Percentiles rank a stretch among this genome's conserved stretches.
Conservation (phyloP, 1,140 invertebrate species). For the Pseudomyrmex concolor region DNA sequence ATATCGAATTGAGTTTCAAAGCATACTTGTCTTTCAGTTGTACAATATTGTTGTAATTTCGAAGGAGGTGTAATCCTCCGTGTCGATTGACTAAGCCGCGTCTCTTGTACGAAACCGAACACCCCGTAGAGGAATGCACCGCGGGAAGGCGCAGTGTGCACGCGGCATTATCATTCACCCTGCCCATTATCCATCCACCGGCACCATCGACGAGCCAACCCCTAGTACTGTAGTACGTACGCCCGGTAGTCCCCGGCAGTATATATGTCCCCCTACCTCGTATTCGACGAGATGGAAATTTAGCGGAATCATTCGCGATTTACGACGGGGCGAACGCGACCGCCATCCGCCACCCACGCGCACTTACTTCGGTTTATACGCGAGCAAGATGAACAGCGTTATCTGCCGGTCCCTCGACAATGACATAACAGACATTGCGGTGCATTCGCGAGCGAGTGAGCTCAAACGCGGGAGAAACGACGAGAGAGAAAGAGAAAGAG, state of each 20-base stretch:
- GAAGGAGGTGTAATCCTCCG: conserved; percentile 4
- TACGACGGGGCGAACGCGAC: conserved; percentile 70
- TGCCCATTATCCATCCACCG: conserved; percentile 76
- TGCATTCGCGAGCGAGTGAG: conserved; percentile 2
- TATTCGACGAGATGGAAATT: conserved; percentile 78
- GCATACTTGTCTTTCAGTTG: not conserved
- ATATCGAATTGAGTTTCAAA: not conserved
- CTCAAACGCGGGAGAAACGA: not conserved
- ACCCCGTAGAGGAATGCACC: conserved; percentile 52
- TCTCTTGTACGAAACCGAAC: conserved; percentile 1
- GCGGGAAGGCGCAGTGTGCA: conserved; percentile 58
- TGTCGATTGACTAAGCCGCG: not conserved
- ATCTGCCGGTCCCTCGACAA: conserved; percentile 54
- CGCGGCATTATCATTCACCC: conserved; percentile 77
- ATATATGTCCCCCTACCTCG: conserved; percentile 60
- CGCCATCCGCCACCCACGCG: conserved; percentile 18
- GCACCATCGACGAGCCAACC: conserved; percentile 73
- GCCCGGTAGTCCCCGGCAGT: conserved; percentile 42
- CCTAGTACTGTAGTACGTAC: conserved; percentile 58
- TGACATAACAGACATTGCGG: conserved; percentile 41
- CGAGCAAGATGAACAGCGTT: conserved; percentile 66
- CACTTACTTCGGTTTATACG: conserved; percentile 70
- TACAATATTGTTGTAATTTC: conserved; percentile 1
- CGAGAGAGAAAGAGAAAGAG: not conserved
- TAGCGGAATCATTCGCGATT: conserved; percentile 78